These are phyloP conservation scores for Plodia interpunctella DNA, from an alignment of 1,140 invertebrate species.

Conservation along the genomic window DNA sequence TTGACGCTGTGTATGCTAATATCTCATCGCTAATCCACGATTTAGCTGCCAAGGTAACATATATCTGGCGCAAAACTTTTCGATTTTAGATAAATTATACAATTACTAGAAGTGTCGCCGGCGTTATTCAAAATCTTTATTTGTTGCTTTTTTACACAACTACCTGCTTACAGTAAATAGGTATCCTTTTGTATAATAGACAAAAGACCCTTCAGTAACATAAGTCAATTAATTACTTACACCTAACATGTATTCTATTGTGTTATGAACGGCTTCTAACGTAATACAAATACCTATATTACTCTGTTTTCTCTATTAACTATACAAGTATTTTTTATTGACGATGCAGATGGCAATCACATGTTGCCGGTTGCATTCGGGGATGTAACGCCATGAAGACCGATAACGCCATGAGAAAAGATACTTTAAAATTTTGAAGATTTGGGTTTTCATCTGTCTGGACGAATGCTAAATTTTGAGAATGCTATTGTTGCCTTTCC, in stretches of 20 bases:
- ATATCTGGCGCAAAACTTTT: neutral
- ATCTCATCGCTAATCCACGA: neutral
- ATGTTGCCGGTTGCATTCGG: too few species aligned
- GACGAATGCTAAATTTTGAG: too few species aligned
- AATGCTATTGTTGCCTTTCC: too few species aligned
- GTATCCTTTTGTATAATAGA: neutral
- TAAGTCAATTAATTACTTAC: neutral
- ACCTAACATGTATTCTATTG: neutral
- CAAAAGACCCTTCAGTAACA: neutral
- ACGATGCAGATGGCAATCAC: too few species aligned
- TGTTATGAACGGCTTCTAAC: neutral
- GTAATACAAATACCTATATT: neutral
- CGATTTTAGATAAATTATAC: neutral
- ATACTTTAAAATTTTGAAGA: too few species aligned
- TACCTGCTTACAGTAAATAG: neutral
- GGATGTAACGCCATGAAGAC: too few species aligned
- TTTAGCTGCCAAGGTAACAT: constrained; percentile 1
- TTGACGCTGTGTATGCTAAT: constrained; percentile 5
- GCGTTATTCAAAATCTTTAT: neutral
- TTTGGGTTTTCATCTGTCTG: too few species aligned
- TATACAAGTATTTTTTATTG: too few species aligned
- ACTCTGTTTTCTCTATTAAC: too few species aligned
- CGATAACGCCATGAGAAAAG: too few species aligned
- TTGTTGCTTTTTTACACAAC: neutral
- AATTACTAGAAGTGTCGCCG: neutral